Base-by-base conservation (phyloP, 2,113 vertebrate genomes). In the Lagenorhynchus albirostris region DNA sequence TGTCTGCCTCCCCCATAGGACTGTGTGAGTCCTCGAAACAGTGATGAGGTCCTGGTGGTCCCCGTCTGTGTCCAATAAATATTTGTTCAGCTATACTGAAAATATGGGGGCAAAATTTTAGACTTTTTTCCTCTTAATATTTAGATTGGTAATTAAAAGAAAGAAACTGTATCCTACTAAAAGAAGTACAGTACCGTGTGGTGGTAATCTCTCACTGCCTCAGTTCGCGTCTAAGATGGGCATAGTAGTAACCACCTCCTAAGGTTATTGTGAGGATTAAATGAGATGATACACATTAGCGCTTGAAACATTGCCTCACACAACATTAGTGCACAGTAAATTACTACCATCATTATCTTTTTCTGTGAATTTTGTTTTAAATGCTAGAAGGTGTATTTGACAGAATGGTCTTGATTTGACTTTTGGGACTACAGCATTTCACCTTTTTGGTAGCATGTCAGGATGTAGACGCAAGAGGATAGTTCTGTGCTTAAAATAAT, bases 291-390 rank as follows among this genome's bases (percentile, higher is more conserved):
- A 26, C 18, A 25, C 8, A 0, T 53, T 14, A 21, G 23, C 23
- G 44, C 73, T 50, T 70, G 36, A 81, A 81, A 62, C 79, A 60
- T 5, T 50, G n/a, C 95, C 41, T 85, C 67, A n/a, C 47, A 58
- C 38, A 2, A 0, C 53, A 3, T 29, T 36, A 36, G 18, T 8
- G n/a, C 38, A 17, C 8, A 36, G 0, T 47, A 63, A 33, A 50
- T 36, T 11, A 26, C 20, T 63, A 1, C 14, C 31, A 1, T 44
- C 44, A 15, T 7, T 1, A 21, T 8, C 41, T 38, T 47, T 73
- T 87, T 44, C 58, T 80, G 2, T 36, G 47, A 58, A 31, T 50
- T 92, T 88, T 81, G 31, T 44, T 82, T 89, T 79, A 76, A 97
- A 73, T 76, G 20, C 11, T 79, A 79, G 62, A 62, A 20, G 7